Conservation (phyloP, 2,113 vertebrate genomes). For the Natator depressus region DNA sequence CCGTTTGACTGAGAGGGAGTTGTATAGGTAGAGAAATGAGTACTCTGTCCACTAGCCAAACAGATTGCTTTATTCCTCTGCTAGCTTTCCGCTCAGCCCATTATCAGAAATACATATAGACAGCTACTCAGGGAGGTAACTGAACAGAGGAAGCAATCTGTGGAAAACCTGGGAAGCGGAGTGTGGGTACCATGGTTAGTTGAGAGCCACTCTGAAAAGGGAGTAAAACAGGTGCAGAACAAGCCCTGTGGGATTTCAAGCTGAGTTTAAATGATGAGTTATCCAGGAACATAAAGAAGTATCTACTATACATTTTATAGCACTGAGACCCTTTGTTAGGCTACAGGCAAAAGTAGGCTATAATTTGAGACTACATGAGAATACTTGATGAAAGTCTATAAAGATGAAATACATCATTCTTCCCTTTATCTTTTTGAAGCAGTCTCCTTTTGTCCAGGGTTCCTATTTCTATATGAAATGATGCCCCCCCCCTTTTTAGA, state of each 20-base stretch:
- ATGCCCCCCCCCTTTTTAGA: background rate
- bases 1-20: background rate
- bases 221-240: background rate
- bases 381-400: constrained; percentile 51
- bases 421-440: constrained; percentile 68
- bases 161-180: background rate
- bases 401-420: constrained; percentile 67
- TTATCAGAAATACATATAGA: fast-evolving
- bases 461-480: background rate
- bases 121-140: background rate
- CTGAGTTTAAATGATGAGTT: constrained; percentile 42
- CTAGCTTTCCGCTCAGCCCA: background rate
- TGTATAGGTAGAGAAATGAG: background rate
- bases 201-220: background rate
- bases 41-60: background rate
- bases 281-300: constrained; percentile 25
- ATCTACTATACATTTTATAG: constrained; percentile 27
- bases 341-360: constrained; percentile 64
- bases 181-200: fast-evolving
- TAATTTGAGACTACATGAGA: constrained; percentile 56
- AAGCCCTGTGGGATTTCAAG: constrained; percentile 7
- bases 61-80: background rate
- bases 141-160: background rate
- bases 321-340: constrained; percentile 37
- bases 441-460: constrained; percentile 39